phyloP scores from a whole-genome alignment of 2,888 invertebrate genomes.

The Tetrapedia diversipes region DNA sequence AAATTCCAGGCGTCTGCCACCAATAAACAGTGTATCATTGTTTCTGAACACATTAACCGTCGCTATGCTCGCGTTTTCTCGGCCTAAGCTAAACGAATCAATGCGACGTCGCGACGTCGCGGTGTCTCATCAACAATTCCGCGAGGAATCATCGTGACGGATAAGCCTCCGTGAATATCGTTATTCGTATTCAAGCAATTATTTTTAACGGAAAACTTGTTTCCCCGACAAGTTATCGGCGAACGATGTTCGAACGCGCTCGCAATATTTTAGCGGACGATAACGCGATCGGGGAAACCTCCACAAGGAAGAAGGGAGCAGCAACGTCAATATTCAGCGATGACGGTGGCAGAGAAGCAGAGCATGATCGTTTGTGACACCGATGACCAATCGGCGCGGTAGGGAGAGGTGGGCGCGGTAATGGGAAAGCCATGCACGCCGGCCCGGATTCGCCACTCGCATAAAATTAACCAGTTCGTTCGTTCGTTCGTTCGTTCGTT shows the following conservation, averaged over 20 bases:
- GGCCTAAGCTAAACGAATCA: conserved; percentile 57
- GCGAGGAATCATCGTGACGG: neutral
- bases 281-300: conserved; percentile 2
- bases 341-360: conserved; percentile 45
- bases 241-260: neutral
- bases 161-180: neutral
- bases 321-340: conserved; percentile 55
- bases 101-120: conserved; percentile 23
- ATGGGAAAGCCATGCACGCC: conserved; percentile 81
- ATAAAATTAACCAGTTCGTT: conserved; percentile 80
- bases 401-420: conserved; percentile 71
- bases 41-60: conserved; percentile 75
- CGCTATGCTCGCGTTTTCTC: conserved; percentile 39
- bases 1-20: conserved; percentile 75
- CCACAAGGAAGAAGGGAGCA: conserved; percentile 24
- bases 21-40: conserved; percentile 79
- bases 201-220: neutral
- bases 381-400: conserved; percentile 71
- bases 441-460: conserved; percentile 78
- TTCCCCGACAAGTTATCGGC: neutral
- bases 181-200: neutral
- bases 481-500: conserved; percentile 61
- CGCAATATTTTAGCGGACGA: conserved; percentile 1
- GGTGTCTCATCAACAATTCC: conserved; percentile 20
- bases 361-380: conserved; percentile 73